Base-by-base conservation (phyloP, 2,888 invertebrate species). In the Apodemia zela region DNA sequence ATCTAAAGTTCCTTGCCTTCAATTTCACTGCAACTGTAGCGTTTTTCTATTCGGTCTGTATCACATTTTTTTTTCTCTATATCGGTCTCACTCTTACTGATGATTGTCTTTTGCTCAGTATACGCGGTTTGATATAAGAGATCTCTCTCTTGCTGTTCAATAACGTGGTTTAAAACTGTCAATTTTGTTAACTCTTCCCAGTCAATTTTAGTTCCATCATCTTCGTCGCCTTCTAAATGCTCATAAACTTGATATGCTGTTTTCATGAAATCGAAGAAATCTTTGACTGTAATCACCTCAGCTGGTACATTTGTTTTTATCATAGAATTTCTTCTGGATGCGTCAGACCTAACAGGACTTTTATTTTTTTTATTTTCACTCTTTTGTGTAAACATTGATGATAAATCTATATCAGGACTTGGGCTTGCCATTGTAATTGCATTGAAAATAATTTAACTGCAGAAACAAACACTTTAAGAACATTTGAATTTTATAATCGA, bases 231-330 rank as follows among this genome's bases (percentile, higher is more conserved):
- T 81, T 85, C 89, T 66, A 87, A 75, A 71, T 90, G 86, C 71
- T 92, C 91, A 65, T 89, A 92, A 13, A 95, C 94, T 85, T 95
- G 95, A 81, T 95, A 95, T 0, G 95, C 95, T 8, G 94, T 95
- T 78, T 94, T 94, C 88, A 95, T 93, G 75, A 95, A 95, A 75
- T 95, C 94, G 72, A 95, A 93, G 75, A 95, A 95, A 72, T 94
- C 94, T 79, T 94, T 93, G 8, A 95, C 93, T 0, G 95, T 94
- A 60, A 95, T 93, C 38, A 95, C 92, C 80, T 95, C 94, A 0
- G 93, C 88, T 64, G 83, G 77, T 47, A 77, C 69, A 45, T 62
- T 73, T n/a, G 75, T 57, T 67, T 79, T 84, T 1, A 70, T 73
- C 1, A 70, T 61, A 0, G 83, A 82, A 69, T 80, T 84, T 70